A percentile compares a stretch with the other conserved stretches of the same genome.
phyloP scores from a whole-genome alignment of 1,140 invertebrate genomes.

The Campodea augens region DNA sequence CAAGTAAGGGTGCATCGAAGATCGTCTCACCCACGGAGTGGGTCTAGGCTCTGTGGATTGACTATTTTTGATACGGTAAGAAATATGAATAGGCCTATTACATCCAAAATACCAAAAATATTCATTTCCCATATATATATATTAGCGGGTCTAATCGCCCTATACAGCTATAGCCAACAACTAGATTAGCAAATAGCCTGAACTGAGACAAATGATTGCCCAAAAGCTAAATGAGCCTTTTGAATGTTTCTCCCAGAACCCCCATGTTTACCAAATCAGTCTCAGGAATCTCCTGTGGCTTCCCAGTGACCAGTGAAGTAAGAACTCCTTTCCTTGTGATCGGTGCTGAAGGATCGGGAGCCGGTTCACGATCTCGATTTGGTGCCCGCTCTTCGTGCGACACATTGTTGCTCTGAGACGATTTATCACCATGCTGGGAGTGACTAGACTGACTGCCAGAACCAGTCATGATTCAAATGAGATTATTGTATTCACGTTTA shows the following conservation, averaged over 20 bases:
- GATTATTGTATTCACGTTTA: too few relatives aligned
- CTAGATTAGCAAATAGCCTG: neutral
- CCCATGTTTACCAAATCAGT: conserved; percentile 54
- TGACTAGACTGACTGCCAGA: too few relatives aligned
- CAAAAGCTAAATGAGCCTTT: neutral
- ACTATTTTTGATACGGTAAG: too few relatives aligned
- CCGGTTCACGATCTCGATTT: too few relatives aligned
- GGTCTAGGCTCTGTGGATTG: too few relatives aligned
- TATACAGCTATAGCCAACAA: neutral
- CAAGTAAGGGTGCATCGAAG: too few relatives aligned
- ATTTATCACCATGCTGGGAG: too few relatives aligned
- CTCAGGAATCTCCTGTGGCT: conserved; percentile 66
- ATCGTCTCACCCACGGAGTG: too few relatives aligned
- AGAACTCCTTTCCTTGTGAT: conserved; percentile 55
- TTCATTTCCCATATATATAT: neutral
- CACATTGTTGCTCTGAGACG: too few relatives aligned
- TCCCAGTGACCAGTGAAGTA: conserved; percentile 57
- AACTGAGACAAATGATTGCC: neutral
- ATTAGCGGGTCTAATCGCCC: conserved; percentile 2
- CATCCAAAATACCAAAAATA: neutral
- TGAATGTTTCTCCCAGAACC: conserved; percentile 8
- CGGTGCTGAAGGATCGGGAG: conserved; percentile 50
- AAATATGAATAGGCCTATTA: too few relatives aligned
- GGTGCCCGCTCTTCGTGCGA: too few relatives aligned
- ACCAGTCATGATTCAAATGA: too few relatives aligned